A percentile compares a stretch with the other conserved stretches of the same genome.
phyloP scores from a whole-genome alignment of 2,113 vertebrate species.

The Orthochromis indermauri region DNA sequence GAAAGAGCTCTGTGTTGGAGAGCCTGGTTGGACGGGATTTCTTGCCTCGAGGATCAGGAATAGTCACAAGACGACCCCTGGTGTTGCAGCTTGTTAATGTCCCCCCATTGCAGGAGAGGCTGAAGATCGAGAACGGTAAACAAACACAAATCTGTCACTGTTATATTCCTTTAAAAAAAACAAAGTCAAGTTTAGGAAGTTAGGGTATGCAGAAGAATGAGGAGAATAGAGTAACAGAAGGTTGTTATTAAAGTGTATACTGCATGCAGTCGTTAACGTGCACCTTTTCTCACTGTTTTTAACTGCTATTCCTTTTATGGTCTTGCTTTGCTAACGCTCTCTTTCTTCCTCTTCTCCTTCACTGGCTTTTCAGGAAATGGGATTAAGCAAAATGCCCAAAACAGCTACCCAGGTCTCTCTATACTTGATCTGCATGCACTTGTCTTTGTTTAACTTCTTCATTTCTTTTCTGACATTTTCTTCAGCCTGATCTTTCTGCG shows the following conservation, averaged over 20 bases:
- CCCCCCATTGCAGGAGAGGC: conserved; percentile 58
- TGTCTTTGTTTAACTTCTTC: background rate
- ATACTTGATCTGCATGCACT: conserved; percentile 27
- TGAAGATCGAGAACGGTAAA: conserved; percentile 61
- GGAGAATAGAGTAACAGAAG: background rate
- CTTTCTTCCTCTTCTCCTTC: conserved; percentile 26
- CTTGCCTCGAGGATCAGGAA: conserved; percentile 74
- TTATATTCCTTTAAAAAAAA: background rate
- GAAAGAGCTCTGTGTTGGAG: conserved; percentile 77
- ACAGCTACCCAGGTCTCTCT: conserved; percentile 71
- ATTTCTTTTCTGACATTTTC: background rate
- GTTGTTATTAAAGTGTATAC: background rate
- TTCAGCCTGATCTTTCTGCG: background rate
- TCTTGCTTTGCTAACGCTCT: conserved; percentile 29
- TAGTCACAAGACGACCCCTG: conserved; percentile 74
- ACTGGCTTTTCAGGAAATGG: conserved; percentile 56
- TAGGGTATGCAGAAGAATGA: background rate
- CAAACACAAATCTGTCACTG: background rate
- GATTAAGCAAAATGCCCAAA: conserved; percentile 62
- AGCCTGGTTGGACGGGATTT: conserved; percentile 76
- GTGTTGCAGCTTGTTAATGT: conserved; percentile 76
- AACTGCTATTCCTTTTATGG: background rate
- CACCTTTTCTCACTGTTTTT: background rate
- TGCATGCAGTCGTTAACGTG: background rate
- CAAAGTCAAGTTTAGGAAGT: background rate